These are phyloP conservation scores for Periophthalmus modestus DNA, from an alignment of 2,113 vertebrate genomes.

Conservation along the genomic window DNA sequence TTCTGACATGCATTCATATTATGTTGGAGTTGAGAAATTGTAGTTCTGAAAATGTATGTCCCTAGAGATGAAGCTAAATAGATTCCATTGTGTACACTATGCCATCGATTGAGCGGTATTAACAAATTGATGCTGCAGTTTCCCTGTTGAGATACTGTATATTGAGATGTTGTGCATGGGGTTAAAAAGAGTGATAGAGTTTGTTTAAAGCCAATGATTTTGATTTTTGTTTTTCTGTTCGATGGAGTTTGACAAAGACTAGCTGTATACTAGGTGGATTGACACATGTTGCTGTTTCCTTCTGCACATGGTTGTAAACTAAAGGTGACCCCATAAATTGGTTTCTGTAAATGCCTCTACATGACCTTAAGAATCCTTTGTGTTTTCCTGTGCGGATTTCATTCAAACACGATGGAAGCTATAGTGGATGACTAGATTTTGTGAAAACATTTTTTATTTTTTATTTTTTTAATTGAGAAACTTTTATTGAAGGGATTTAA, in stretches of 20 bases:
- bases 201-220: not conserved
- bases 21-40: not conserved
- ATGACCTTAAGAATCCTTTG: not conserved
- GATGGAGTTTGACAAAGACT: not conserved
- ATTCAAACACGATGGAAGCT: not conserved
- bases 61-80: not conserved
- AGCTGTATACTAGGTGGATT: not conserved
- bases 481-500: no score
- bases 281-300: not conserved
- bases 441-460: not conserved
- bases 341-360: not conserved
- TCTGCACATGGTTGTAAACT: not conserved
- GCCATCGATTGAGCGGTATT: not conserved
- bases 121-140: not conserved
- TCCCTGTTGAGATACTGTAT: not conserved
- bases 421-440: not conserved
- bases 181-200: not conserved
- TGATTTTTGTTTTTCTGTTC: not conserved
- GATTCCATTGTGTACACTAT: not conserved
- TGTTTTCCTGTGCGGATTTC: not conserved
- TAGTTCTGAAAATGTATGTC: not conserved
- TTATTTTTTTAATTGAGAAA: no score
- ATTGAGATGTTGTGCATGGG: not conserved
- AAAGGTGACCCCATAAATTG: not conserved
- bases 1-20: not conserved